Conservation (phyloP, 2,888 invertebrate genomes). For the Drosophila sordidapex region DNA sequence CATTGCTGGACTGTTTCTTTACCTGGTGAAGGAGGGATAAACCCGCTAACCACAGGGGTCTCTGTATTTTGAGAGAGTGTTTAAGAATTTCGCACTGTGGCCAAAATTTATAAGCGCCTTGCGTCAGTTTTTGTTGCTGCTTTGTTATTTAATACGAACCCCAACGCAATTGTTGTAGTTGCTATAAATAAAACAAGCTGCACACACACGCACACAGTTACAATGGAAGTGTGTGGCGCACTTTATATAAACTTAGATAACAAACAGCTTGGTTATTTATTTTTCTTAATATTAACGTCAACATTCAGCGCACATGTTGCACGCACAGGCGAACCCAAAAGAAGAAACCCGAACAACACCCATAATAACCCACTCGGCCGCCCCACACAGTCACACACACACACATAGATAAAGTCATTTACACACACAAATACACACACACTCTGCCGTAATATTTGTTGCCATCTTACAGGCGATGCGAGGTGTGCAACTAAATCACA, state of each 20-base stretch:
- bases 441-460: conserved; percentile 70
- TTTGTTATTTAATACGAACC: conserved; percentile 71
- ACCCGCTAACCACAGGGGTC: conserved; percentile 20
- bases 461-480: conserved; percentile 78
- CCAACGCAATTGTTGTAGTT: conserved; percentile 75
- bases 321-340: conserved; percentile 62
- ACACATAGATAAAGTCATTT: conserved; percentile 76
- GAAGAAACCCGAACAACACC: conserved; percentile 23
- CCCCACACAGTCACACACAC: conserved; percentile 40
- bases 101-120: conserved; percentile 74
- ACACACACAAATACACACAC: conserved; percentile 43
- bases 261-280: conserved; percentile 80
- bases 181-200: conserved; percentile 75
- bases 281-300: conserved; percentile 81
- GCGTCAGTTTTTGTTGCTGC: conserved; percentile 63
- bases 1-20: conserved; percentile 24
- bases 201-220: conserved; percentile 18
- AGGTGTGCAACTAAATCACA: conserved; percentile 81
- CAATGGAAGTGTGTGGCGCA: conserved; percentile 36
- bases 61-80: conserved; percentile 14
- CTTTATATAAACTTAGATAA: conserved; percentile 79
- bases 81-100: conserved; percentile 54
- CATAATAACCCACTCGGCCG: conserved; percentile 7
- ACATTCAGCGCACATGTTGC: conserved; percentile 81
- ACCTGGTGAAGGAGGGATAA: conserved; percentile 23